Evolutionary conservation across 2,888 invertebrate genomes (phyloP), one percentile per base, ranked within the genome.

Genomic region (Tetrapedia diversipes): DNA sequence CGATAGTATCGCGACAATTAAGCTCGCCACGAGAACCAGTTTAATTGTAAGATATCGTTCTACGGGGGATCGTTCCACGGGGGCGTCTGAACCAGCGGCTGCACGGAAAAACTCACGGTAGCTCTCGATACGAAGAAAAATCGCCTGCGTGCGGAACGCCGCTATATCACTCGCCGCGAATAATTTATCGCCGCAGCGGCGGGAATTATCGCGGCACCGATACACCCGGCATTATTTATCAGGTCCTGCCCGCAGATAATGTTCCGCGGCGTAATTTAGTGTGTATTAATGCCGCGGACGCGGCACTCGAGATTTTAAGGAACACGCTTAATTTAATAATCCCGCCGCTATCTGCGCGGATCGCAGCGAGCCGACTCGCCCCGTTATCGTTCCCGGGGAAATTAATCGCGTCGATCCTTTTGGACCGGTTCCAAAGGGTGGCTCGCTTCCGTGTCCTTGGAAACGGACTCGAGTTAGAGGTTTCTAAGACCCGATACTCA

Each of bases 271-370:
- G 74, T 82, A 84, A 84, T 84, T 84, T 84, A 84, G 69, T 65
- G 76, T 77, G 78, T 63, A 82, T 84, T 84, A 84, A 84, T 81
- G 82, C 77, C 63, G 49, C 59, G 39, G 67, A 56, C 37, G 64
- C 45, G 27, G 41, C 29, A 16, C 56, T 39, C 75, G 47, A 53
- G 56, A 64, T 75, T 78, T 83, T 80, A 72, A 74, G 63, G 79
- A 81, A 83, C 79, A 79, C n/a, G n/a, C 73, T 83, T 83, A 79
- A 83, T 83, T 81, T 77, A 83, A 83, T 83, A 83, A 82, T 82
- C 77, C 64, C 29, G 19, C 39, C 32, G 41, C 37, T 77, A 70
- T 77, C 64, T 24, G 63, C 39, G 56, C 22, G 65, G 65, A 66
- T 57, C 68, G 64, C 32, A 8, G 16, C 10, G 8, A 4, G 32